A percentile compares a stretch with the other conserved stretches of the same genome.
Conservation (phyloP, 1,140 invertebrate species). For the Diorhabda carinulata region DNA sequence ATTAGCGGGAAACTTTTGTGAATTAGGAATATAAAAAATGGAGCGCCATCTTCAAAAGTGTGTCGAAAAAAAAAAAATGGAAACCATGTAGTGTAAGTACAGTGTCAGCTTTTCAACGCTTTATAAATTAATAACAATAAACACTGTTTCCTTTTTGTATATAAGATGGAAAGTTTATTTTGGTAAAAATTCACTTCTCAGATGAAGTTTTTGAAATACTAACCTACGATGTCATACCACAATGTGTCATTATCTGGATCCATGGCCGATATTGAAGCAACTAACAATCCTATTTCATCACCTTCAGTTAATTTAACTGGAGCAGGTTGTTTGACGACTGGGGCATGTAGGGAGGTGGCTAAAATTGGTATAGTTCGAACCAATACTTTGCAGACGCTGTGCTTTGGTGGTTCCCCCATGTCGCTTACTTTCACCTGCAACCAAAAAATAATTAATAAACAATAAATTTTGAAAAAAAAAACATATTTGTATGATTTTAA, state of each 20-base stretch:
- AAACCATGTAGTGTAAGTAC: no score
- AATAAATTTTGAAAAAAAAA: background rate
- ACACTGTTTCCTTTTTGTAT: no score
- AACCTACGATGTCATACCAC: constrained; percentile 88
- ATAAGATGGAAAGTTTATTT: no score
- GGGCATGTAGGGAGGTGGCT: constrained; percentile 58
- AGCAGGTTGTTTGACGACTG: constrained; percentile 55
- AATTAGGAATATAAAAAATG: no score
- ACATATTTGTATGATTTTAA: background rate
- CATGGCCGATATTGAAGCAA: constrained; percentile 73
- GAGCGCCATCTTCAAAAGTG: no score
- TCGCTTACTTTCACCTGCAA: constrained; percentile 75
- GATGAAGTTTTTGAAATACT: constrained; percentile 45
- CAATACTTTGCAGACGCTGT: constrained; percentile 66
- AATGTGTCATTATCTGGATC: constrained; percentile 81
- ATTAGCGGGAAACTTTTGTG: no score
- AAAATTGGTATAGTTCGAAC: constrained; percentile 61
- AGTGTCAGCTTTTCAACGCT: no score
- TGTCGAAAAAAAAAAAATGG: no score
- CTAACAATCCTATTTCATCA: constrained; percentile 77
- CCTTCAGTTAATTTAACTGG: constrained; percentile 76
- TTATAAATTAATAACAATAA: no score
- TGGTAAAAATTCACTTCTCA: no score
- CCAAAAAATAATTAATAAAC: background rate
- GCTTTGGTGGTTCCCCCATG: constrained; percentile 65